Evolutionary conservation across 2,113 vertebrate genomes (phyloP).

Genomic region (Aix galericulata): DNA sequence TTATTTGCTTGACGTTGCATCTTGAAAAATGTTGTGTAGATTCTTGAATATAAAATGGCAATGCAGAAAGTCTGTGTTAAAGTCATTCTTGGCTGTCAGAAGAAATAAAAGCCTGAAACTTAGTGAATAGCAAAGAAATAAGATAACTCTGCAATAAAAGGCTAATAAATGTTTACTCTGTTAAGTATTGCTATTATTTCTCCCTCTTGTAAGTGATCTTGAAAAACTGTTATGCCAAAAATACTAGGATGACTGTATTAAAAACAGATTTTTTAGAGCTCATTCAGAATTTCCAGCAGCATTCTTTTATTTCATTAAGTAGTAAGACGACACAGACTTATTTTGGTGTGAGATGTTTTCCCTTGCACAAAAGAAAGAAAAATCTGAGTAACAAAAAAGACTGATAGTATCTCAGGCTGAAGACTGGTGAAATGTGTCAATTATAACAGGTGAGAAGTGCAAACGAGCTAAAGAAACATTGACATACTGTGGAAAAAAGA

Average conservation of each 20-base stretch:
- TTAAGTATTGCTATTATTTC: neutral
- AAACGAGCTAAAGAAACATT: neutral
- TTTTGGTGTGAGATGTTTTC: neutral
- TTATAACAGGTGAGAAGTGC: neutral
- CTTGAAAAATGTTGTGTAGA: neutral
- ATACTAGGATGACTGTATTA: neutral
- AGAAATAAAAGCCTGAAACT: neutral
- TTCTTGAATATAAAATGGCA: neutral
- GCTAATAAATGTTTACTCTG: neutral
- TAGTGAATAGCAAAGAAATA: neutral
- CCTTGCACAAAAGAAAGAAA: neutral
- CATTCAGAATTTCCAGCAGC: constrained; percentile 4
- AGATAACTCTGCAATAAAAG: neutral
- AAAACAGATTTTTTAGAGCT: constrained; percentile 6
- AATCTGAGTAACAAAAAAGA: neutral
- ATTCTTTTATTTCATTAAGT: neutral
- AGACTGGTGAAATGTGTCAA: neutral
- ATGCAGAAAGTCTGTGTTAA: neutral
- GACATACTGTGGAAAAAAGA: neutral
- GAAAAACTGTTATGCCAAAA: neutral
- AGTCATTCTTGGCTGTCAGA: neutral
- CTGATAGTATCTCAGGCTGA: neutral
- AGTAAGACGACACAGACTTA: neutral
- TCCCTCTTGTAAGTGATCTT: neutral
- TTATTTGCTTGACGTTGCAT: neutral